Conservation (phyloP, 2,113 vertebrate genomes). For the Notothenia rossii region DNA sequence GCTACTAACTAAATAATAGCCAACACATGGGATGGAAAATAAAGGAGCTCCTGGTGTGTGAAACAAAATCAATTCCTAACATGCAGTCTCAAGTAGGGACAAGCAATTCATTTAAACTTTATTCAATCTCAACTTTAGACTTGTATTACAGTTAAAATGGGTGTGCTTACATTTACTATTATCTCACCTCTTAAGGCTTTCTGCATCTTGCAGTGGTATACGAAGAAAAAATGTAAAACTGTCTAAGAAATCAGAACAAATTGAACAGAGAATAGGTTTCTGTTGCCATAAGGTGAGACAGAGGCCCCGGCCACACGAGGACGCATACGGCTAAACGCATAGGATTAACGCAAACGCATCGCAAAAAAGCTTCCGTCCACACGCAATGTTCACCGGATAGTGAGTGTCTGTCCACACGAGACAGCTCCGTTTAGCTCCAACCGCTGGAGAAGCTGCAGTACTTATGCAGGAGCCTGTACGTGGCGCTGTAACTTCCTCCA, state of each 20-base stretch:
- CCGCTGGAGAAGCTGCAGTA: too few species aligned
- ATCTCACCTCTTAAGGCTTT: conserved; percentile 4
- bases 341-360: too few species aligned
- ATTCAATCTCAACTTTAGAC: conserved; percentile 37
- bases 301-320: too few species aligned
- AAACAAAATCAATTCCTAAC: conserved; percentile 51
- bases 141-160: conserved; percentile 31
- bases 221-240: not conserved
- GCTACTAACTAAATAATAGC: conserved; percentile 49
- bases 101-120: conserved; percentile 47
- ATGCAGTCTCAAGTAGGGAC: conserved; percentile 46
- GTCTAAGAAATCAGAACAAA: not conserved
- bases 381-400: too few species aligned
- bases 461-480: too few species aligned
- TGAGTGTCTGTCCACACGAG: too few species aligned
- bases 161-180: not conserved
- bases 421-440: too few species aligned
- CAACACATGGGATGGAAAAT: conserved; percentile 43
- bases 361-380: too few species aligned
- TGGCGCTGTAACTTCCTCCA: too few species aligned
- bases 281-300: too few species aligned
- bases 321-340: too few species aligned
- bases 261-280: not conserved
- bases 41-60: conserved; percentile 21
- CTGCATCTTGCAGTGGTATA: not conserved